phyloP scores from a whole-genome alignment of 2,888 invertebrate species.

The Volucella inflata region DNA sequence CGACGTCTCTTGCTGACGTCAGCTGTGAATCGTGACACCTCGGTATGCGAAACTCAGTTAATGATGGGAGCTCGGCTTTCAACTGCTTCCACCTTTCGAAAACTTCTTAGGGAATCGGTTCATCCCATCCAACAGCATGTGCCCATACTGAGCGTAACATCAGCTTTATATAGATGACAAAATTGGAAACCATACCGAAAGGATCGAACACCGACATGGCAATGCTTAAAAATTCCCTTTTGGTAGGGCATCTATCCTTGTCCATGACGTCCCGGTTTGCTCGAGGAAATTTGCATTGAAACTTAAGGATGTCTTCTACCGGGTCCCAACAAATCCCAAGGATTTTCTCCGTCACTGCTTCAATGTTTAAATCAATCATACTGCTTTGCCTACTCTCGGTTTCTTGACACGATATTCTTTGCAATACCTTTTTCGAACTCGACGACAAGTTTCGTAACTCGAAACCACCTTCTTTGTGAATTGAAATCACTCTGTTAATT shows the following conservation, averaged over 20 bases:
- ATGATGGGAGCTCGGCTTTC: no score
- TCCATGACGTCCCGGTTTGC: no score
- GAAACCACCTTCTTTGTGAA: slow-evolving; percentile 12
- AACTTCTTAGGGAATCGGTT: no score
- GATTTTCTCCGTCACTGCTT: slow-evolving; percentile 18
- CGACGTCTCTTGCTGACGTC: slow-evolving; percentile 52
- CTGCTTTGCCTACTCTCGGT: neutral
- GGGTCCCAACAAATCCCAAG: slow-evolving; percentile 10
- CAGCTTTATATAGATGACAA: no score
- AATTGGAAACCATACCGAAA: no score
- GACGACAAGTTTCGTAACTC: slow-evolving; percentile 25
- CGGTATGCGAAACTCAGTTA: no score
- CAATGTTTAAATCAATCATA: slow-evolving; percentile 11
- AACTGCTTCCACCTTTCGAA: no score
- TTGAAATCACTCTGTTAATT: neutral
- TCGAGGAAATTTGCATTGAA: neutral
- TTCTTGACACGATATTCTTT: neutral
- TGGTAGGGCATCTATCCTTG: no score
- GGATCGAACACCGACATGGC: no score
- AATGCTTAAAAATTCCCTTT: no score
- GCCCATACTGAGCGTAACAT: no score
- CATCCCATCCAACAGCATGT: no score
- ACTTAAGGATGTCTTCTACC: slow-evolving; percentile 4
- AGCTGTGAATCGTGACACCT: slow-evolving; percentile 36
- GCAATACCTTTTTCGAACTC: slow-evolving; percentile 11